Percentiles rank a stretch among this genome's conserved stretches.
Conservation (phyloP, 2,888 invertebrate species). For the Shargacucullia verbasci region DNA sequence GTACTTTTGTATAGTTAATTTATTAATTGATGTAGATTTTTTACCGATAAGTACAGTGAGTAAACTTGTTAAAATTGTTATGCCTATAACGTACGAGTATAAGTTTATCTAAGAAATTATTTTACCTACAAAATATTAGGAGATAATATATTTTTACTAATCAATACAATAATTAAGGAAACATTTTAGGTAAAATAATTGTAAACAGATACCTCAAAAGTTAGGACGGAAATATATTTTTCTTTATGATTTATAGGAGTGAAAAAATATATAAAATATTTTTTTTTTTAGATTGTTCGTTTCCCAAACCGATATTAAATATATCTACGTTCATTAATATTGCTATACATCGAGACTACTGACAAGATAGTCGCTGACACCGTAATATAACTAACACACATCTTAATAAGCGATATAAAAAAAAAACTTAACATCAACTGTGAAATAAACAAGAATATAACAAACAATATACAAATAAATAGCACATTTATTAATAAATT, state of each 20-base stretch:
- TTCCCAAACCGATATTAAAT: constrained; percentile 82
- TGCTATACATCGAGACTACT: constrained; percentile 83
- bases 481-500: constrained; percentile 47
- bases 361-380: constrained; percentile 62
- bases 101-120: constrained; percentile 18
- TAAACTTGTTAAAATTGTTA: constrained; percentile 14
- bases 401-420: constrained; percentile 61
- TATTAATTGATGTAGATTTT: too few species aligned
- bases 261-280: not conserved
- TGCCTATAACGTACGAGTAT: not conserved
- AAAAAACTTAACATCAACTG: constrained; percentile 38
- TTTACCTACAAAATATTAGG: too few species aligned
- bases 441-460: constrained; percentile 39
- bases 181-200: constrained; percentile 10
- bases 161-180: too few species aligned
- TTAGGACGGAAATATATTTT: constrained; percentile 53
- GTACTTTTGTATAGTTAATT: too few species aligned
- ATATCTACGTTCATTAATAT: constrained; percentile 73
- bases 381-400: constrained; percentile 62
- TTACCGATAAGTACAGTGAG: not conserved
- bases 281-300: constrained; percentile 5
- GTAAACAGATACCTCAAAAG: constrained; percentile 30
- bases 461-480: constrained; percentile 37
- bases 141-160: too few species aligned
- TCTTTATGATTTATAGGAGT: constrained; percentile 1